Evolutionary conservation across 2,113 vertebrate genomes (phyloP).

Genomic region (Alethe castanea): DNA sequence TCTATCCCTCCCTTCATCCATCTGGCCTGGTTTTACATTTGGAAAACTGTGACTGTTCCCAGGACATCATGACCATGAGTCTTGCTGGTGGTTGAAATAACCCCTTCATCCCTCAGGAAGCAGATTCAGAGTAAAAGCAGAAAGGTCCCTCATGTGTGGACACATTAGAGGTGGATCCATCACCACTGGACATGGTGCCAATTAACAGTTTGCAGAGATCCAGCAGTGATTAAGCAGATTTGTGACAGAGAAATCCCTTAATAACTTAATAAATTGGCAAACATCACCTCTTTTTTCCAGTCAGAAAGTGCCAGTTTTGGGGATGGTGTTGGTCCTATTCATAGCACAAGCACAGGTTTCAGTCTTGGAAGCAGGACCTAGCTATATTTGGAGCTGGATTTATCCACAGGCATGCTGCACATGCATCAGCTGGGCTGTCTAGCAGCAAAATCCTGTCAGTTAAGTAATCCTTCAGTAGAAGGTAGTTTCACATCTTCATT

Average conservation of each 20-base stretch:
- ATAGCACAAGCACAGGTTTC: neutral
- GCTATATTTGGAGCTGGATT: neutral
- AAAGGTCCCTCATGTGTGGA: fast-evolving
- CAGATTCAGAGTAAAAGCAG: neutral
- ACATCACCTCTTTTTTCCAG: neutral
- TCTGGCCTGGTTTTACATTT: neutral
- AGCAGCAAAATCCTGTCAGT: neutral
- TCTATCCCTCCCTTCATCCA: neutral
- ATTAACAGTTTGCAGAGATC: neutral
- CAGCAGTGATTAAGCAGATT: neutral
- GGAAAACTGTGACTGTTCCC: neutral
- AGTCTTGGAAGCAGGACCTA: neutral
- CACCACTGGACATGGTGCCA: neutral
- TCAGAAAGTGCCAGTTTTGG: neutral
- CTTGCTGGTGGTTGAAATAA: neutral
- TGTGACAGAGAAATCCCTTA: neutral
- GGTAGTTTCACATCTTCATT: neutral
- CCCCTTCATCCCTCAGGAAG: neutral
- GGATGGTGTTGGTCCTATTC: neutral
- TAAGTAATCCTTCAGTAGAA: neutral
- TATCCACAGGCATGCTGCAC: neutral
- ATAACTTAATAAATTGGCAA: neutral
- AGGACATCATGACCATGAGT: neutral
- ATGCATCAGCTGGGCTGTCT: neutral
- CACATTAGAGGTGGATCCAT: fast-evolving